Evolutionary conservation across 2,113 vertebrate species (phyloP).

Genomic region (Corythaeola cristata): DNA sequence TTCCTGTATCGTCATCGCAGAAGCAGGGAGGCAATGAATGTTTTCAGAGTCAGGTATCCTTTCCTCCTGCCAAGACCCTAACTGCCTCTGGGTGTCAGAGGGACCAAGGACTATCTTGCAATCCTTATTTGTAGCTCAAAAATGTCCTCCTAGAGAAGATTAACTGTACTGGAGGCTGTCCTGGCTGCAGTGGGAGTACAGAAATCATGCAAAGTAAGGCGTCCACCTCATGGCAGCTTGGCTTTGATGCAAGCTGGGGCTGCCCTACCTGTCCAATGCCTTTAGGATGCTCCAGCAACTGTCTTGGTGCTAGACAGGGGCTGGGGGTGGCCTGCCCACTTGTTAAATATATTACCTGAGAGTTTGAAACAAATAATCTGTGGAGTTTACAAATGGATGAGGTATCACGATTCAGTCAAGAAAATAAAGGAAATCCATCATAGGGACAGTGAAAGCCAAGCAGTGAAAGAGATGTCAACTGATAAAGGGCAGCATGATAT

Average conservation of each 20-base stretch:
- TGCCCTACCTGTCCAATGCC: background rate
- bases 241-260: background rate
- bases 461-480: constrained; percentile 26
- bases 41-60: background rate
- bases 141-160: background rate
- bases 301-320: background rate
- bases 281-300: background rate
- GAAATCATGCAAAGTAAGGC: background rate
- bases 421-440: constrained; percentile 22
- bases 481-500: constrained; percentile 39
- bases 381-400: background rate
- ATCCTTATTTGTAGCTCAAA: background rate
- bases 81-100: accelerated
- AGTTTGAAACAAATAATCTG: background rate
- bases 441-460: background rate
- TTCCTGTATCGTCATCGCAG: background rate
- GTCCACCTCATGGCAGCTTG: background rate
- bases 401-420: constrained; percentile 13
- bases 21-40: background rate
- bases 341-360: background rate
- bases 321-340: background rate
- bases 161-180: background rate
- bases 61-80: background rate
- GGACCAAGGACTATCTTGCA: background rate
- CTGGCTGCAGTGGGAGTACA: background rate